phyloP scores from a whole-genome alignment of 2,797 vertebrate genomes.

The Schizopygopsis pylzovi region DNA sequence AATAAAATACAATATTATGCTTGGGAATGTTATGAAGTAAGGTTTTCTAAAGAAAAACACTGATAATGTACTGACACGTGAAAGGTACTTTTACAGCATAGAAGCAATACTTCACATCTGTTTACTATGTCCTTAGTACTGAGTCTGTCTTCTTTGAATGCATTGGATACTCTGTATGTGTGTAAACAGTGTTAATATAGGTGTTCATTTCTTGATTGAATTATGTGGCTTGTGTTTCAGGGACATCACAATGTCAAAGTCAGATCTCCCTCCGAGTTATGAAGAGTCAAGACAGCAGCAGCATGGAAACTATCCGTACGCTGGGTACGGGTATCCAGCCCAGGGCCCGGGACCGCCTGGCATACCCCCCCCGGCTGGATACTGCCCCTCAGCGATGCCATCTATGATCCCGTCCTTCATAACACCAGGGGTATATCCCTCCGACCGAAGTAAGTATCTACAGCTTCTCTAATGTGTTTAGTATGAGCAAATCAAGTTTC shows the following conservation, averaged over 20 bases:
- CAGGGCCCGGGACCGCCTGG: conserved; percentile 71
- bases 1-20: no score
- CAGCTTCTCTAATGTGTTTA: neutral
- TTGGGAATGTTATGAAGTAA: no score
- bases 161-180: neutral
- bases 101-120: no score
- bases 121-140: no score
- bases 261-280: conserved; percentile 83
- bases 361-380: conserved; percentile 63
- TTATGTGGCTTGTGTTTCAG: neutral
- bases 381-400: conserved; percentile 63
- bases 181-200: neutral
- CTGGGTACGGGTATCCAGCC: conserved; percentile 58
- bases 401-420: conserved; percentile 44
- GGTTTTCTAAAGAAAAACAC: no score
- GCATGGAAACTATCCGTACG: conserved; percentile 64
- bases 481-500: neutral
- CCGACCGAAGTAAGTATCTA: conserved; percentile 65
- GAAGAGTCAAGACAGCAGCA: conserved; percentile 77
- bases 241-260: conserved; percentile 77
- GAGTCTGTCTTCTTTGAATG: neutral
- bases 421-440: conserved; percentile 18
- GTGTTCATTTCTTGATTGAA: neutral
- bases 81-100: no score
- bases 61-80: no score